Evolutionary conservation across 2,888 invertebrate genomes (phyloP), one percentile per base, ranked within the genome.

Genomic region (Drosophila anceps): DNA sequence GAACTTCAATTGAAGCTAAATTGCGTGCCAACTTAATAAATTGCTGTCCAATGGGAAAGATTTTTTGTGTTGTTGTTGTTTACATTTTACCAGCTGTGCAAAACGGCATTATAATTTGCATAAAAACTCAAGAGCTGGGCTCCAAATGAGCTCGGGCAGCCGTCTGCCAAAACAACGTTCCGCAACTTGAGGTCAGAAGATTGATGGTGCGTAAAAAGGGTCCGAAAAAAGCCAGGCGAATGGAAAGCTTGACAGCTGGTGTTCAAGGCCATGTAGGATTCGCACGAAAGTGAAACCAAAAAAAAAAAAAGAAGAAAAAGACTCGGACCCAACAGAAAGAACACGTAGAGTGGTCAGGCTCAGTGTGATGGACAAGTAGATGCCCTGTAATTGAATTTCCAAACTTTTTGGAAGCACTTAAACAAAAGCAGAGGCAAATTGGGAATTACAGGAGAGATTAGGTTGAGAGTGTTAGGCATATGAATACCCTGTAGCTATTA

Each of bases 121-220:
- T 76, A 76, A 68, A 60, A 64, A 69, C 66, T 85, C 68, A 76
- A 82, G 84, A 81, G 85, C 71, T 71, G 69, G 37, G 24, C 29
- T 35, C 50, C 43, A 58, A 50, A 50, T 37, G 46, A 43, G 44
- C 24, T 33, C 15, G n/a, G 53, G 43, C 61, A 54, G 51, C 12
- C 50, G 66, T 61, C 37, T 73, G 69, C 60, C 53, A 75, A 63
- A 76, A 59, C 67, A 72, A 51, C 33, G 61, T 58, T 51, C 41
- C 33, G 18, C 20, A 74, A 65, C 59, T 58, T 67, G 66, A 68
- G 79, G 71, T 71, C 73, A 63, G 24, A 81, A 81, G 86, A 88
- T 85, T 85, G 83, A 81, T 85, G 69, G 58, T 64, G 74, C 60
- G 59, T 63, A 51, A 67, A 73, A 76, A 63, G 63, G 63, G 69